Base-by-base conservation (phyloP, 1,140 invertebrate genomes). In the Archivesica marissinica region DNA sequence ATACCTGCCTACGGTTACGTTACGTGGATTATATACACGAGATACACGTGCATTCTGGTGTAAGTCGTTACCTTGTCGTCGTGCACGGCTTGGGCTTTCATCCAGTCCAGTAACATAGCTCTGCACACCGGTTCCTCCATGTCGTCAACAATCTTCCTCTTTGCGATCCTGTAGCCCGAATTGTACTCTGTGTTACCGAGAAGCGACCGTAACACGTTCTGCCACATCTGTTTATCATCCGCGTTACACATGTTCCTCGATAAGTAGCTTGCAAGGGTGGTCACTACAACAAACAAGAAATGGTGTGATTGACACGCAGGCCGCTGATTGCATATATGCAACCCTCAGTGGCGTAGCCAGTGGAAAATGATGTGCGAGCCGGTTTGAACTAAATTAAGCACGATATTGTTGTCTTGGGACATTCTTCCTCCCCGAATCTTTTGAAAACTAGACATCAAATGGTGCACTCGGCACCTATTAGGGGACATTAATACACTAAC, bases 31-130 rank as follows among this genome's bases (percentile, higher is more conserved):
- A n/a, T n/a, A n/a, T n/a, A n/a, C n/a, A n/a, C n/a, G n/a, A n/a
- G n/a, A n/a, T n/a, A n/a, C n/a, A n/a, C n/a, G n/a, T n/a, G n/a
- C n/a, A n/a, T n/a, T n/a, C n/a, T n/a, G n/a, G n/a, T n/a, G n/a
- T 33, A 30, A 7, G 11, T 25, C 33, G 2, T 25, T 76, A 76
- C 74, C 74, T 76, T 76, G 30, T 76, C 74, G n/a, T 76, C 74
- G 6, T 76, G 74, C 23, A 52, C 47, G 13, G 23, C 33, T 54
- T 54, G 30, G 3, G 50, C 33, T 20, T 76, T 76, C 74, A 76
- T 76, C 74, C 74, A 76, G 20, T 76, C 74, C n/a, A 56, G 33
- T 6, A 76, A 15, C 25, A 76, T 41, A 39, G 50, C 38, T 52
- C 28, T 76, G 30, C 44, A 76, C 6, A 76, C 13, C 6, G 25